Evolutionary conservation across 2,888 invertebrate species (phyloP), one percentile per base, ranked within the genome.

Genomic region (Invenusta paracnida): DNA sequence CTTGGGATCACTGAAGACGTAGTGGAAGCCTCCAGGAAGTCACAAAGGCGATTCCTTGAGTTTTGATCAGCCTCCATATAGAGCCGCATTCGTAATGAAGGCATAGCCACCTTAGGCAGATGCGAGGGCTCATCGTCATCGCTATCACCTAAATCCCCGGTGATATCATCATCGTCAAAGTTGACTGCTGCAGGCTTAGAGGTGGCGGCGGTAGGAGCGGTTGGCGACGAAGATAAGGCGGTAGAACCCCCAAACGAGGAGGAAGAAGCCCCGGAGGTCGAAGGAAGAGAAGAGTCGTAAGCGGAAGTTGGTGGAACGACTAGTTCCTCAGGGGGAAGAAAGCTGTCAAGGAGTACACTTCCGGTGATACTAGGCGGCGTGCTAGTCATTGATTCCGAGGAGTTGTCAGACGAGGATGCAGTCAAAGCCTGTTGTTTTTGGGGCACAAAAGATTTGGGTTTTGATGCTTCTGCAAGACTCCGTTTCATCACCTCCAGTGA

Each of bases 31-130:
- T 84, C 84, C 66, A 84, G 82, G 30, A 84, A 84, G 28, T 83
- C 28, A 23, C 67, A 67, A 13, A 81, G 28, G 84, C n/a, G n/a
- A 28, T 79, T 84, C n/a, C 84, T 23, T 1, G 29, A 30, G 25
- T 28, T 66, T 11, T 67, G 31, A 27, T 79, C 29, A 25, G 84
- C 81, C 11, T 79, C 81, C 84, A 84, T 66, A 27, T 84, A 84
- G 48, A 84, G 84, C 83, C 84, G 84, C 84, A 84, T 84, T 0
- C 84, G 84, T 0, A 84, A 29, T 28, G 84, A 84, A 13, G 84
- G 84, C 23, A 84, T 13, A 17, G 67, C 31, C 5, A 28, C 84
- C 27, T 82, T 29, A 23, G 84, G 84, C 83, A 84, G 66, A 23
- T 84, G 67, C 83, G 83, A 30, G 30, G 31, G 48, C 27, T 83